Base-by-base conservation (phyloP, 2,888 invertebrate species). In the Ferdinandea cuprea region DNA sequence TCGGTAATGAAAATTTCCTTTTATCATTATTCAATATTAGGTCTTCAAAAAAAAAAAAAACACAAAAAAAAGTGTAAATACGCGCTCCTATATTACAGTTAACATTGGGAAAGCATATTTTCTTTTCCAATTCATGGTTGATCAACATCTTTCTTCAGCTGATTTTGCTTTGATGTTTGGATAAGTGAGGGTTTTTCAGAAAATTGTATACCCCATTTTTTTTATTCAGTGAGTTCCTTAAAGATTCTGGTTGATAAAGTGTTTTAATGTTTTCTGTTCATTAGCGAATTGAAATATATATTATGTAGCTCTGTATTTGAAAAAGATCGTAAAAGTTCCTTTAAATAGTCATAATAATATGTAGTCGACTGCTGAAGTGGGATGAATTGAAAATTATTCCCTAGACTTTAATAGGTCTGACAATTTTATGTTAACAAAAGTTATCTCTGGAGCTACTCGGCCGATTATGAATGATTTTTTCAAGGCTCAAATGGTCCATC, bases 1-100 rank as follows among this genome's bases (percentile, higher is more conserved):
- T 50, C 19, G 30, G 48, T 58, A 74, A 74, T 74, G 74, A 74
- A 74, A 54, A 74, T 73, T 73, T 46, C 54, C 65, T 74, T 74
- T 65, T 46, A 65, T 74, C 72, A 72, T 72, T 63, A 72, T 63
- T 63, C 72, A 63, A 72, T 74, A 40, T 65, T 50, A 65, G 42
- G 15, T 13, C 37, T 40, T 46, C 2, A 11, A 15, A 54, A 21
- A 46, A 9, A 35, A 5, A 9, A 46, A 25, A 9, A 13, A 6
- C 21, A 19, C 4, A n/a, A 21, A 2, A 1, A 6, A 4, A 37
- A 37, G 28, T 30, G 40, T 37, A 15, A 59, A 40, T 7, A 19
- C 37, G 17, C 9, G 58, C 11, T 15, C 32, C 8, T 35, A 4
- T 21, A 11, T 7, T 56, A 42, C n/a, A 32, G 54, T 32, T 56